Evolutionary conservation across 2,797 vertebrate species (phyloP).

Genomic region (Gila robusta): DNA sequence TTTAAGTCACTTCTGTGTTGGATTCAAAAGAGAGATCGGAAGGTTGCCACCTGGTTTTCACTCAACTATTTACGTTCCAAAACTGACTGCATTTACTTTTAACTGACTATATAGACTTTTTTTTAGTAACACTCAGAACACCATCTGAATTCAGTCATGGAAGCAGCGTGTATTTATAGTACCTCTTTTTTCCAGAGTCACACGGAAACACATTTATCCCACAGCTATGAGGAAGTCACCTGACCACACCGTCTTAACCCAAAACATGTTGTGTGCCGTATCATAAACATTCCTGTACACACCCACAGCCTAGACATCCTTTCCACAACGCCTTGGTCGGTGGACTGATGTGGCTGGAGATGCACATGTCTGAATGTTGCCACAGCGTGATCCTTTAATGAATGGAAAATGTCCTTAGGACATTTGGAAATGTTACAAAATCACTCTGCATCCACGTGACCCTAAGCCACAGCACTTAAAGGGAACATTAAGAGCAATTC

Average conservation of each 20-base stretch:
- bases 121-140: not conserved
- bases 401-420: constrained; percentile 64
- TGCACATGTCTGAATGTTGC: constrained; percentile 65
- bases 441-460: not conserved
- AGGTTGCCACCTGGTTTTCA: no score
- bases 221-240: constrained; percentile 39
- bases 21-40: no score
- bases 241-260: constrained; percentile 44
- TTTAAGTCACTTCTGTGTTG: no score
- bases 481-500: not conserved
- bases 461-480: not conserved
- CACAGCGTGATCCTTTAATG: constrained; percentile 46
- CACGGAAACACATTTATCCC: constrained; percentile 21
- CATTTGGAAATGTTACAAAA: constrained; percentile 55
- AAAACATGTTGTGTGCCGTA: constrained; percentile 46
- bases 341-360: constrained; percentile 64
- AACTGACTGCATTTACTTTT: no score
- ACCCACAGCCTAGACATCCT: constrained; percentile 43
- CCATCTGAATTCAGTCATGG: not conserved
- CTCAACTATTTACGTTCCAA: no score
- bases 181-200: constrained; percentile 16
- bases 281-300: constrained; percentile 40
- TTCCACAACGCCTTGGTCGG: constrained; percentile 32
- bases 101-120: no score
- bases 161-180: constrained; percentile 9